Evolutionary conservation across 2,797 vertebrate species (phyloP).

Genomic region (Tinamus major): DNA sequence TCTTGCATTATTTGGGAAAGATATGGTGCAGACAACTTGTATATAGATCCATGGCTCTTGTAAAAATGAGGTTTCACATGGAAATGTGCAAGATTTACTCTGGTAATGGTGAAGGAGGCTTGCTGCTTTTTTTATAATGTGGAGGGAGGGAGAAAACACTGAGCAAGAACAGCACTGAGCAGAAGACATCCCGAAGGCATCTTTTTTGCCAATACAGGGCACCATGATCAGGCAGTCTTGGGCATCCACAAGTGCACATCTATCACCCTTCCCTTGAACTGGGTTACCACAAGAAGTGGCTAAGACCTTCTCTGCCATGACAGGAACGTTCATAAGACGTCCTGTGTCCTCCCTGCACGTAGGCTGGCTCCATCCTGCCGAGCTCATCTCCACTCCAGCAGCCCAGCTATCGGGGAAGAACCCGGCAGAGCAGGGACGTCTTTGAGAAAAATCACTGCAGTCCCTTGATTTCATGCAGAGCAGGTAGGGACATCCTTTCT

Average conservation of each 20-base stretch:
- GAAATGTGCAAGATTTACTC: neutral
- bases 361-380: accelerated
- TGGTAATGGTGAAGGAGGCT: accelerated
- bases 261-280: neutral
- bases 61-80: neutral
- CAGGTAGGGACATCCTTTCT: neutral
- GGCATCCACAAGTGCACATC: neutral
- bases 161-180: neutral
- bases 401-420: neutral
- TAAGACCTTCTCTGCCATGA: accelerated
- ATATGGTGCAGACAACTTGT: neutral
- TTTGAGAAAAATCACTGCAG: neutral
- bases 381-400: neutral
- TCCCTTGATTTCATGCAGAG: neutral
- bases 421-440: neutral
- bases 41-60: accelerated
- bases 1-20: neutral
- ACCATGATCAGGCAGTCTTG: neutral
- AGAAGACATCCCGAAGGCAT: neutral
- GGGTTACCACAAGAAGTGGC: neutral
- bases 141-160: neutral
- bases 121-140: accelerated
- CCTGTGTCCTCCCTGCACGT: neutral
- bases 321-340: too few species aligned
- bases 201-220: accelerated